Evolutionary conservation across 2,797 vertebrate species (phyloP), one percentile per base, ranked within the genome.

Genomic region (Vireo griseus): DNA sequence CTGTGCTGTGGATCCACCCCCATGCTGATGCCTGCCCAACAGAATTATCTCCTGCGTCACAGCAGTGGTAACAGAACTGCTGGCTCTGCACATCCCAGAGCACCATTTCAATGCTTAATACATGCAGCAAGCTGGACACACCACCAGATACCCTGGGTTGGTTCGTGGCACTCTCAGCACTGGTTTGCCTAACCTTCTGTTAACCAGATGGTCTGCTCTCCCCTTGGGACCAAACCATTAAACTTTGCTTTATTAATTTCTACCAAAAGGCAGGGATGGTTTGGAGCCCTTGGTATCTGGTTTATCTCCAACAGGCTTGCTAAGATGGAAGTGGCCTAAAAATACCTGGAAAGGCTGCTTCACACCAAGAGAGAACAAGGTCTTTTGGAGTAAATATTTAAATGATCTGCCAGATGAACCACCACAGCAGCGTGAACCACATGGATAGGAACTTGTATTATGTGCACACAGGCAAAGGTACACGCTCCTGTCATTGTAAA

Each of bases 1-100:
- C 98, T 99, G 98, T 98, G 97, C 97, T 98, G 98, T 97, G 98
- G 97, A 98, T 98, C 98, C 98, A 99, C 98, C 98, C 98, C 98
- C 97, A 98, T 96, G 97, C 98, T 98, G 98, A 98, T 98, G 98
- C 97, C 97, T 98, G 98, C 98, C 98, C 98, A 98, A 98, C 98
- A 98, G 98, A 99, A 99, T 99, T 98, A 99, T 99, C 99, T 99
- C 98, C 98, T 99, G 98, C 98, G 98, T 99, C 99, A 99, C 98
- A 98, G 98, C 97, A 97, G 98, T 98, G 98, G 98, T 98, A 98
- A 97, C 98, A 98, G 98, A 98, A 98, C 97, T 97, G 98, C 98
- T 98, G 98, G 97, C 98, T 98, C 95, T 97, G 98, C 98, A 98
- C 97, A 98, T 98, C 96, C 86, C 94, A 98, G 97, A 98, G 98